Evolutionary conservation across 2,113 vertebrate species (phyloP), one percentile per base, ranked within the genome.

Genomic region (Lota lota): DNA sequence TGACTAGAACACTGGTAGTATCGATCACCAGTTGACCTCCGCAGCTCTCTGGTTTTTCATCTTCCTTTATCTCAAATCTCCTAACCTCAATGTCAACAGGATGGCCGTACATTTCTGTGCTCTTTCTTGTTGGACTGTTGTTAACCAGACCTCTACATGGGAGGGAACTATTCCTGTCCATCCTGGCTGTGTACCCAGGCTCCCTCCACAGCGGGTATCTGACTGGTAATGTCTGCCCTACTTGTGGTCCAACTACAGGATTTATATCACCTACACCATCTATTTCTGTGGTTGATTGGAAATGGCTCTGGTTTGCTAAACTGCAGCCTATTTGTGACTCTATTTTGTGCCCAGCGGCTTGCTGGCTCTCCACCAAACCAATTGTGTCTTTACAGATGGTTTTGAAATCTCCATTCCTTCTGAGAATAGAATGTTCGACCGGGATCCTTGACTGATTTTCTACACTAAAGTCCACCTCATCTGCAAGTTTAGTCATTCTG

Each of bases 1-100:
- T 90, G 18, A 96, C 94, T 19, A 95, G 90, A 69, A 95, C 94
- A 6, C 94, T 90, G n/a, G 93, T 95, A 71, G 94, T 93, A 61
- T 98, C 93, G 0, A 94, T 94, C 36, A 94, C 85, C 76, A 95
- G 87, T 6, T 93, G 71, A 0, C 90, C 91, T n/a, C 87, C 85
- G 0, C 59, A 82, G 12, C 77, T 78, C 33, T 87, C 78, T 21
- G 73, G 36, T 56, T 73, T 57, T 2, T 63, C 18, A 61, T 77
- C 68, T n/a, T 74, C 59, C 57, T 67, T 70, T 4, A 78, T 63
- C 21, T 85, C 76, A 3, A 63, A 33, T 62, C 19, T 75, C 16
- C 18, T 78, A 22, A 67, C 76, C 59, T 87, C 79, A 12, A 19
- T 28, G 12, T 80, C 62, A 19, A 22, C 63, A 21, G 75, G 63